phyloP scores from a whole-genome alignment of 2,797 vertebrate genomes.

The Bothrops alternatus region DNA sequence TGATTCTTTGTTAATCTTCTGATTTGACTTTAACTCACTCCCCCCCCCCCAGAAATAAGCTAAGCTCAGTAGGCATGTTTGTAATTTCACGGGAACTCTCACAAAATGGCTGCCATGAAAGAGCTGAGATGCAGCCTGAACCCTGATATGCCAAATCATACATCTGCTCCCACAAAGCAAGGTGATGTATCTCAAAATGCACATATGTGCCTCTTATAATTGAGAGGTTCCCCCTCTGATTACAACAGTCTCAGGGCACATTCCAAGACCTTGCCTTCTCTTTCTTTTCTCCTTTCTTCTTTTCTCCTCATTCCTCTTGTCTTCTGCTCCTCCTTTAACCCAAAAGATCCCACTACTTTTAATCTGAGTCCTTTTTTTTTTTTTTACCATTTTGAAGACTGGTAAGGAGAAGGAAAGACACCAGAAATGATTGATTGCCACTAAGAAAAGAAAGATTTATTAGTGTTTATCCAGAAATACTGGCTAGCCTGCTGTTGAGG shows the following conservation, averaged over 20 bases:
- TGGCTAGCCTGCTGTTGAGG: conserved; percentile 71
- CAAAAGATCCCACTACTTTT: neutral
- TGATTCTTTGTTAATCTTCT: neutral
- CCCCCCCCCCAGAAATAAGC: neutral
- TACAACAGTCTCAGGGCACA: neutral
- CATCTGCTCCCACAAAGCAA: neutral
- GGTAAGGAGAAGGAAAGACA: neutral
- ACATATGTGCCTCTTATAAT: neutral
- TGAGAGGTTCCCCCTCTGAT: neutral
- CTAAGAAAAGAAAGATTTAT: conserved; percentile 67
- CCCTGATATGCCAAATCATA: neutral
- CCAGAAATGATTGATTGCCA: conserved; percentile 54
- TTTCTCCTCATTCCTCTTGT: neutral
- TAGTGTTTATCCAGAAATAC: conserved; percentile 71
- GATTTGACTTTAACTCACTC: neutral
- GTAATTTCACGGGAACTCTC: neutral
- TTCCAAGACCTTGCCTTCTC: neutral
- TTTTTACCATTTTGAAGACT: neutral
- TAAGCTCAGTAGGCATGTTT: neutral
- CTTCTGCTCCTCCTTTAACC: neutral
- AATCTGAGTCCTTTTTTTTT: neutral
- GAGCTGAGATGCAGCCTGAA: neutral
- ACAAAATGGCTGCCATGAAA: neutral
- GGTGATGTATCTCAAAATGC: neutral
- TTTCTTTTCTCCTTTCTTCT: neutral